phyloP scores from a whole-genome alignment of 2,888 invertebrate species.

The Elmis aenea region DNA sequence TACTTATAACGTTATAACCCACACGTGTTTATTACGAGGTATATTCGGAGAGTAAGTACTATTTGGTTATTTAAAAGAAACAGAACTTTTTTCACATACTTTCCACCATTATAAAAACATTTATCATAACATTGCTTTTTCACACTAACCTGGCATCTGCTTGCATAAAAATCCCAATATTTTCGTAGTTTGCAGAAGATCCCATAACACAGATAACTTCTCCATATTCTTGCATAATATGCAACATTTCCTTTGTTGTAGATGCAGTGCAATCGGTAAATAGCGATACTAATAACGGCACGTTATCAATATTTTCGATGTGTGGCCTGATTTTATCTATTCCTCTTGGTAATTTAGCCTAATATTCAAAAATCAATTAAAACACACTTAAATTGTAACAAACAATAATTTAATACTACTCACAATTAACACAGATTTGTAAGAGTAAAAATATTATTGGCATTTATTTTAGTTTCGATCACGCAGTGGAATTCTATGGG shows the following conservation, averaged over 20 bases:
- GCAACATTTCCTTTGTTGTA: conserved; percentile 86
- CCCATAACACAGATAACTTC: conserved; percentile 95
- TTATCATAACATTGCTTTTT: too few relatives aligned
- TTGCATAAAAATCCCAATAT: conserved; percentile 89
- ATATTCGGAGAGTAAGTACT: too few relatives aligned
- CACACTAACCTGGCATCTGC: conserved; percentile 74
- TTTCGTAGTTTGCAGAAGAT: conserved; percentile 84
- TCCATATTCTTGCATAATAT: conserved; percentile 94
- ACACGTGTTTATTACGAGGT: too few relatives aligned
- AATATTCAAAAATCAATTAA: conserved; percentile 23
- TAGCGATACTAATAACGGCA: conserved; percentile 91
- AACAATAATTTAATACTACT: too few relatives aligned
- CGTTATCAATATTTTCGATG: conserved; percentile 93
- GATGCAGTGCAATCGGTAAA: conserved; percentile 97
- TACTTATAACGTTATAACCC: too few relatives aligned
- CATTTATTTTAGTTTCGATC: too few relatives aligned
- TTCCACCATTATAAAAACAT: too few relatives aligned
- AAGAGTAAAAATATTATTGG: conserved; percentile 1
- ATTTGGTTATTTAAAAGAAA: too few relatives aligned
- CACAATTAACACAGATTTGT: too few relatives aligned
- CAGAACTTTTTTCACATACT: too few relatives aligned
- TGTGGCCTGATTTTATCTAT: conserved; percentile 96
- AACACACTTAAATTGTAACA: too few relatives aligned
- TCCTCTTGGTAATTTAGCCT: conserved; percentile 93
- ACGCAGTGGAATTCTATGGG: too few relatives aligned